Percentiles rank a stretch among this genome's conserved stretches.
phyloP scores from a whole-genome alignment of 1,140 invertebrate genomes.

The Ceratosolen solmsi region DNA sequence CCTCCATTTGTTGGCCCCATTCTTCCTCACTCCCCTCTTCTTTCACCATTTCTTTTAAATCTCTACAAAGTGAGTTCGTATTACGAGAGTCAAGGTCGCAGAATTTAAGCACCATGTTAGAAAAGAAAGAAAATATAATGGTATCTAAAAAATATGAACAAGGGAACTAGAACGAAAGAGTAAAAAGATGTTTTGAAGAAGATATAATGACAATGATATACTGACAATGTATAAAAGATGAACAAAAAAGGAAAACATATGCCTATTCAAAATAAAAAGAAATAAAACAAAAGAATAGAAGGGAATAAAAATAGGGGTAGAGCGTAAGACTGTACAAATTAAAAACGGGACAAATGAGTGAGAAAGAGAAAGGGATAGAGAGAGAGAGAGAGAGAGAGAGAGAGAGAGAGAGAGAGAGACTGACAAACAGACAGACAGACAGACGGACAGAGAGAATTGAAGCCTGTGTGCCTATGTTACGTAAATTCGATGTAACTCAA shows the following conservation, averaged over 20 bases:
- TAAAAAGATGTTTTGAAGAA: no score
- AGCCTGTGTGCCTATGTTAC: slow-evolving; percentile 66
- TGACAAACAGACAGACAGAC: slow-evolving; percentile 13
- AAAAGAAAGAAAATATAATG: no score
- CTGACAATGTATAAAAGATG: no score
- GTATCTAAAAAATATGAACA: no score
- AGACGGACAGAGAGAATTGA: slow-evolving; percentile 55
- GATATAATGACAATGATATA: no score
- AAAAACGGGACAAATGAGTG: neutral
- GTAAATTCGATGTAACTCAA: slow-evolving; percentile 69
- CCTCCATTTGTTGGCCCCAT: slow-evolving; percentile 34
- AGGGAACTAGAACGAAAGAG: no score
- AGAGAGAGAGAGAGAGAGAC: slow-evolving; percentile 22
- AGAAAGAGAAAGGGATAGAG: neutral
- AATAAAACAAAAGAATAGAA: neutral
- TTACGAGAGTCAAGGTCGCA: neutral
- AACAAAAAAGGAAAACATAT: no score
- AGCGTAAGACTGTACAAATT: neutral
- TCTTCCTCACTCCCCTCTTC: slow-evolving; percentile 18
- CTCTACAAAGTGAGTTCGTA: slow-evolving; percentile 49
- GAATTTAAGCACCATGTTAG: no score
- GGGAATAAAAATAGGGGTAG: no score
- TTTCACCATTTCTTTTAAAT: slow-evolving; percentile 53
- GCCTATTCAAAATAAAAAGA: neutral
- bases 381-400: slow-evolving; percentile 29